Conservation (phyloP, 2,888 invertebrate species). For the Apocheima hispidaria region DNA sequence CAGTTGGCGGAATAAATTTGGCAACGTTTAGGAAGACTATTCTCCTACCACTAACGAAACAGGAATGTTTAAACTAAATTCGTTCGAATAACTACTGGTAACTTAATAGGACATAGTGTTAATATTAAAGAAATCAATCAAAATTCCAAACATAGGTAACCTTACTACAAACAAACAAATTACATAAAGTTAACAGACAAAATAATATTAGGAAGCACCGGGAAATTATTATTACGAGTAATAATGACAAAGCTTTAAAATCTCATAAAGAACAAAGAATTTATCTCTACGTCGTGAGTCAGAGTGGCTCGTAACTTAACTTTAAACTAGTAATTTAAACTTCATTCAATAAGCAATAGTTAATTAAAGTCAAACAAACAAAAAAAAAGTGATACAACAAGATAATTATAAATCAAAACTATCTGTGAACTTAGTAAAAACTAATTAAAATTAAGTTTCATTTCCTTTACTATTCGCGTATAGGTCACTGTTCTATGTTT, state of each 20-base stretch:
- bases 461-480: slow-evolving; percentile 2
- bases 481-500: slow-evolving; percentile 17
- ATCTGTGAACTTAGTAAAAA: slow-evolving; percentile 4
- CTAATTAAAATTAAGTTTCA: too few species aligned
- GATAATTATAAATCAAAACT: slow-evolving; percentile 36
- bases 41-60: slow-evolving; percentile 85
- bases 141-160: slow-evolving; percentile 73
- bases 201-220: slow-evolving; percentile 84
- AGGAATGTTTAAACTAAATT: slow-evolving; percentile 84
- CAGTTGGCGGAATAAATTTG: slow-evolving; percentile 83
- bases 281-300: slow-evolving; percentile 11
- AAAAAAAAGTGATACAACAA: slow-evolving; percentile 14
- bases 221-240: slow-evolving; percentile 70
- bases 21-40: slow-evolving; percentile 86
- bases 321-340: slow-evolving; percentile 36
- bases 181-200: slow-evolving; percentile 70
- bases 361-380: slow-evolving; percentile 30
- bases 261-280: slow-evolving; percentile 31
- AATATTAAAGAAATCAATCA: slow-evolving; percentile 59
- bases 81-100: slow-evolving; percentile 83
- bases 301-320: slow-evolving; percentile 33
- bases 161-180: slow-evolving; percentile 74
- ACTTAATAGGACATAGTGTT: slow-evolving; percentile 76
- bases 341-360: slow-evolving; percentile 30
- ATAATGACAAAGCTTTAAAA: slow-evolving; percentile 41